A percentile compares a stretch with the other conserved stretches of the same genome.
Evolutionary conservation across 35 echinoderm and acorn worm species (phyloP).

Genomic region (Hemicentrotus pulcherrimus): DNA sequence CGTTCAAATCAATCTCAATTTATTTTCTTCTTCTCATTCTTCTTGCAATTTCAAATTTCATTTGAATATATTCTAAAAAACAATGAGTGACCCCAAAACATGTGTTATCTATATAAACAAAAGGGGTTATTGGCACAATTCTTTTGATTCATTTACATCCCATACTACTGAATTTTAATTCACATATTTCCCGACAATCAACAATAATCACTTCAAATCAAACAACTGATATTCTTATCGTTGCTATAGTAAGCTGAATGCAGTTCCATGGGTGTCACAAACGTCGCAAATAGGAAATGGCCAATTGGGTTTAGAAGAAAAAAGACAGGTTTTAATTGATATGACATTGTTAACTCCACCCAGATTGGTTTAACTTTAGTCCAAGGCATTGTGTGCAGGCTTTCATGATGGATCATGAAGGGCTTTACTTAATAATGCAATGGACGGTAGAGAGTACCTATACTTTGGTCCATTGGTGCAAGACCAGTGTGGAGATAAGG

Average conservation of each 20-base stretch:
- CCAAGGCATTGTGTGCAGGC: neutral
- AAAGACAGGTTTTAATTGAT: conserved; percentile 28
- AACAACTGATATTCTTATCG: neutral
- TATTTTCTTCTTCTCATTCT: neutral
- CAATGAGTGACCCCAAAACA: neutral
- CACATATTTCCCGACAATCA: neutral
- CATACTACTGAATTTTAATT: neutral
- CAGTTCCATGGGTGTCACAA: neutral
- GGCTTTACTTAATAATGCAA: neutral
- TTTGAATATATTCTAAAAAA: neutral
- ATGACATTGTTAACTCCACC: conserved; percentile 36
- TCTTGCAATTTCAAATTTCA: neutral
- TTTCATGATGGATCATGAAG: neutral
- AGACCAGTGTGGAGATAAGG: neutral
- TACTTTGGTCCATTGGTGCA: neutral
- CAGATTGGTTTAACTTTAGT: neutral
- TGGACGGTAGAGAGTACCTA: neutral
- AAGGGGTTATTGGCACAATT: neutral
- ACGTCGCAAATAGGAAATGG: conserved; percentile 25
- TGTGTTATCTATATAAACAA: neutral
- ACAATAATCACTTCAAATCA: neutral
- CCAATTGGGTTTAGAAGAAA: conserved; percentile 24
- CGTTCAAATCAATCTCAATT: neutral
- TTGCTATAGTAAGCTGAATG: neutral
- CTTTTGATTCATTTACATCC: neutral